A percentile compares a stretch with the other conserved stretches of the same genome.
phyloP scores from a whole-genome alignment of 2,888 invertebrate species.

The Magallana nippona region DNA sequence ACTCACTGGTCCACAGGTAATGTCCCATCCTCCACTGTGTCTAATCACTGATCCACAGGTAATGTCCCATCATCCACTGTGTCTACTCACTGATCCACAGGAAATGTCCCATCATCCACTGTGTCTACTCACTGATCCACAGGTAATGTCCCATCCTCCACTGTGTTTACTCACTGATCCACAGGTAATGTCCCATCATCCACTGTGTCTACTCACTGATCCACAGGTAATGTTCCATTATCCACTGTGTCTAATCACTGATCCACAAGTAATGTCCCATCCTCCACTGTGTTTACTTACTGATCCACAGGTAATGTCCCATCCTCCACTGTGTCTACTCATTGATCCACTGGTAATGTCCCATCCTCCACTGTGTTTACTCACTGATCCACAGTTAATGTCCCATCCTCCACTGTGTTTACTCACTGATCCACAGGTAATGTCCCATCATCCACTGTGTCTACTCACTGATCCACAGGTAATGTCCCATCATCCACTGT shows the following conservation, averaged over 20 bases:
- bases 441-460: slow-evolving; percentile 59
- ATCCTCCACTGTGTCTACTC: slow-evolving; percentile 54
- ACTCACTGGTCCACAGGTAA: neutral
- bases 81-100: neutral
- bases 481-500: slow-evolving; percentile 59
- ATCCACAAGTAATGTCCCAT: slow-evolving; percentile 51
- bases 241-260: slow-evolving; percentile 47
- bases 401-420: slow-evolving; percentile 59
- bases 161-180: slow-evolving; percentile 36
- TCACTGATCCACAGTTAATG: neutral
- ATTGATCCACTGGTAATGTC: slow-evolving; percentile 21
- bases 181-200: slow-evolving; percentile 54
- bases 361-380: slow-evolving; percentile 56
- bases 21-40: slow-evolving; percentile 59
- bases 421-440: neutral
- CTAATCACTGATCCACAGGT: neutral
- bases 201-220: slow-evolving; percentile 42
- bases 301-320: slow-evolving; percentile 41
- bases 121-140: slow-evolving; percentile 33
- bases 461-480: neutral
- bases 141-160: slow-evolving; percentile 56
- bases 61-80: slow-evolving; percentile 59
- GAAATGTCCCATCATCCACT: slow-evolving; percentile 56
- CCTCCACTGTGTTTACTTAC: slow-evolving; percentile 47
- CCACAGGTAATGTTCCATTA: slow-evolving; percentile 51